Evolutionary conservation across 2,113 vertebrate species (phyloP), one percentile per base, ranked within the genome.

Genomic region (Lota lota): DNA sequence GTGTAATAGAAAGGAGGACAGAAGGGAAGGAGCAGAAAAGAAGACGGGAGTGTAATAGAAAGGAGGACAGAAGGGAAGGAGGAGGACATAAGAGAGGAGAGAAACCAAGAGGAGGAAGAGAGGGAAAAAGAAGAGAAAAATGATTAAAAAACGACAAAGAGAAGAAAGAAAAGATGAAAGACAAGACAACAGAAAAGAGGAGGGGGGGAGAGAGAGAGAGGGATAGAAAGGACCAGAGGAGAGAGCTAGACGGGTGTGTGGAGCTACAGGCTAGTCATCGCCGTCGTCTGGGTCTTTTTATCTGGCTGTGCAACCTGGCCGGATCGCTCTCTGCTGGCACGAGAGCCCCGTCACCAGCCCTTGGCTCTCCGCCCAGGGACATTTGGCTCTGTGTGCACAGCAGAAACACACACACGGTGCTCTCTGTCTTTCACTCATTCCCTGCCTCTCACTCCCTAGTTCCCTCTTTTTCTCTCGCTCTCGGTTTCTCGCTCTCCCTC

Each of bases 261-360:
- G 70, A 79, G 82, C 70, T 68, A 65, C 69, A 57, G 72, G 76
- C 12, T 14, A 47, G 40, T 10, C 40, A 2, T 47, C 40, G 40
- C 2, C 67, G 18, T 83, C 67, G 74, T 67, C 22, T 64, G 15
- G 78, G 85, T 79, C 79, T 81, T 85, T 83, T 83, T 88, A 85
- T 86, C 82, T 86, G 79, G 74, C 81, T 21, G 59, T 72, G 80
- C 85, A 87, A 87, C 82, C 84, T 85, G 85, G 78, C 81, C 77
- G 73, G 80, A 83, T 81, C 81, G 76, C 79, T 68, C 79, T 74
- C 78, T 72, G 76, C 80, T 82, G 83, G 85, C 85, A 75, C 59
- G 22, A 67, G 75, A 18, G 68, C 61, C 75, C 57, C 64, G 69
- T 73, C 74, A 81, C 79, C 74, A 77, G 75, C 79, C 77, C 85